These are phyloP conservation scores for Villa cingulata DNA, from an alignment of 2,888 invertebrate genomes.

Conservation along the genomic window DNA sequence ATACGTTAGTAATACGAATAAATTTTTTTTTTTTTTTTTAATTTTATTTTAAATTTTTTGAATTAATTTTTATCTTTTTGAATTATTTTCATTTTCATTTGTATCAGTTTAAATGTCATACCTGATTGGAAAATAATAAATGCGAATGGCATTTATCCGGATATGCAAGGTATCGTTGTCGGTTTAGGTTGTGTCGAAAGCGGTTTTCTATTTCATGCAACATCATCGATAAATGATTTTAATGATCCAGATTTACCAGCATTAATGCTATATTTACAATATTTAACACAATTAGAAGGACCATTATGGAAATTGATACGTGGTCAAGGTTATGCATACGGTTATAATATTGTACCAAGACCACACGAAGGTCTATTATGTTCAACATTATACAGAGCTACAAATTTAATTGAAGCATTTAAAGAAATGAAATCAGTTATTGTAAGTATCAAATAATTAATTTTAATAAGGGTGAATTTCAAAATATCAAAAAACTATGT, in stretches of 20 bases:
- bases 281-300: slow-evolving; percentile 52
- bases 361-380: slow-evolving; percentile 57
- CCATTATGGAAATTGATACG: slow-evolving; percentile 81
- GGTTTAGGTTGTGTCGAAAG: slow-evolving; percentile 76
- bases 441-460: neutral
- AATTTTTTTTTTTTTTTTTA: neutral
- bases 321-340: slow-evolving; percentile 74
- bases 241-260: slow-evolving; percentile 53
- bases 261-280: slow-evolving; percentile 66
- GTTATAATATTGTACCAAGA: slow-evolving; percentile 51
- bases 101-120: slow-evolving; percentile 7
- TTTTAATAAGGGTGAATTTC: too few species aligned
- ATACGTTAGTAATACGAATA: too few species aligned
- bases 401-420: slow-evolving; percentile 67
- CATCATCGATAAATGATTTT: slow-evolving; percentile 51
- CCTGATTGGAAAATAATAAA: slow-evolving; percentile 22
- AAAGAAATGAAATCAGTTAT: slow-evolving; percentile 47
- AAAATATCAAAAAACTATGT: too few species aligned
- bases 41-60: neutral
- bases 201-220: slow-evolving; percentile 53
- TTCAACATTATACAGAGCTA: slow-evolving; percentile 60
- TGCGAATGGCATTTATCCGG: slow-evolving; percentile 26
- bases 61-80: neutral
- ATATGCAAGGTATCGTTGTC: slow-evolving; percentile 48
- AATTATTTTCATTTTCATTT: slow-evolving; percentile 12